phyloP scores from a whole-genome alignment of 2,113 vertebrate genomes.

The Pogonocichla stellata region DNA sequence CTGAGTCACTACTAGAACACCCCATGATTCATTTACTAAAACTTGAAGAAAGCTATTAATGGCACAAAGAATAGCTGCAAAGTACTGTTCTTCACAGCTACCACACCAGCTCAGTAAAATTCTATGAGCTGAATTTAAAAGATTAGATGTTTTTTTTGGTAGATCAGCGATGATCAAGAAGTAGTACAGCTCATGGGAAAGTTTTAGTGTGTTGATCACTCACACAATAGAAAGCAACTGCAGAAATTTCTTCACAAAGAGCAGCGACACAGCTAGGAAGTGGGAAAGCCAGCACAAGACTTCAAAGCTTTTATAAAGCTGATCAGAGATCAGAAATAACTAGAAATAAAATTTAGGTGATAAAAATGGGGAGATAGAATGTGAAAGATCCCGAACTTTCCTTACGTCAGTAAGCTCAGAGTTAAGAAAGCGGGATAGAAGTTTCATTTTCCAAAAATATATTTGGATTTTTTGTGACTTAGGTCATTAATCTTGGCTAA shows the following conservation, averaged over 20 bases:
- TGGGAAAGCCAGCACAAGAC: not conserved
- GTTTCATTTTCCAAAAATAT: not conserved
- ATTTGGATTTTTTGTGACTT: not conserved
- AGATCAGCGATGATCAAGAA: conserved; percentile 48
- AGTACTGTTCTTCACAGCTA: not conserved
- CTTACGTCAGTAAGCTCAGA: not conserved
- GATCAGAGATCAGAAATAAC: not conserved
- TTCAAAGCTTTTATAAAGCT: not conserved
- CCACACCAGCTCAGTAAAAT: not conserved
- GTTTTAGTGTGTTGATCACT: conserved; percentile 26
- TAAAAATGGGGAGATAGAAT: not conserved
- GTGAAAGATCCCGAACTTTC: not conserved
- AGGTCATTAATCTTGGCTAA: not conserved
- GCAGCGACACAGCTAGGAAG: not conserved
- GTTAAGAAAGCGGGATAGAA: not conserved
- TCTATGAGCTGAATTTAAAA: conserved; percentile 28
- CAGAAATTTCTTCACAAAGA: not conserved
- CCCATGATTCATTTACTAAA: conserved; percentile 51
- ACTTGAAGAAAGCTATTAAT: conserved; percentile 21
- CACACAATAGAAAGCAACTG: not conserved
- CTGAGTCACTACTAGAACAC: conserved; percentile 54
- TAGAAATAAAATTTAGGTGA: not conserved
- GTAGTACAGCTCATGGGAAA: conserved; percentile 53
- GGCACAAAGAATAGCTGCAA: not conserved
- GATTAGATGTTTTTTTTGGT: conserved; percentile 17